Evolutionary conservation across 2,113 vertebrate genomes (phyloP).

Genomic region (Patagioenas fasciata): DNA sequence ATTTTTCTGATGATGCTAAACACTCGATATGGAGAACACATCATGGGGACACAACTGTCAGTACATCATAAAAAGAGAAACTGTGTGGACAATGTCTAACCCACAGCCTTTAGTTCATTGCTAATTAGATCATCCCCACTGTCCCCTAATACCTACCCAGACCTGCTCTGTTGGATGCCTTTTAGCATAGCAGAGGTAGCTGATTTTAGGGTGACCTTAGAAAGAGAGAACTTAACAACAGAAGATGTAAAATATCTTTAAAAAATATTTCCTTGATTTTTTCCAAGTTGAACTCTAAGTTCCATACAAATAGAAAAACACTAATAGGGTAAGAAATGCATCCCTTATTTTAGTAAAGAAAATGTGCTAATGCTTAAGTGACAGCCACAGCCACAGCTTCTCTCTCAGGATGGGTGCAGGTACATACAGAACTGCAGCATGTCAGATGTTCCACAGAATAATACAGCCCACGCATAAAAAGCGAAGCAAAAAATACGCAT

Average conservation of each 20-base stretch:
- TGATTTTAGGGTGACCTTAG: neutral
- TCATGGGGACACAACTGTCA: accelerated
- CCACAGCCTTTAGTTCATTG: neutral
- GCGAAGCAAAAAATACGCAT: neutral
- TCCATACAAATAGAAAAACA: neutral
- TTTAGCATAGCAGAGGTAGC: neutral
- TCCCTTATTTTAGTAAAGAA: neutral
- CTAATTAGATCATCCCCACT: neutral
- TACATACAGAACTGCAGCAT: neutral
- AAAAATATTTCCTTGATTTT: neutral
- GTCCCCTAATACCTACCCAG: neutral
- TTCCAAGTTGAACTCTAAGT: neutral
- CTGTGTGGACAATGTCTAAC: neutral
- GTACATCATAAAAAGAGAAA: neutral
- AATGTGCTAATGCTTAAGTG: neutral
- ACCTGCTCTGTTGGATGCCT: neutral
- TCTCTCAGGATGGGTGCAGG: neutral
- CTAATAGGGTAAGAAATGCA: neutral
- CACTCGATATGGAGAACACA: neutral
- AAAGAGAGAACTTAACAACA: neutral
- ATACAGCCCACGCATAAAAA: neutral
- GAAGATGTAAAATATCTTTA: neutral
- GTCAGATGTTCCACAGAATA: neutral
- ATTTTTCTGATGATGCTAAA: neutral
- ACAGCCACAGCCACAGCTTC: neutral